These are phyloP conservation scores for Ceratina calcarata DNA, from an alignment of 1,140 invertebrate species.

Conservation along the genomic window DNA sequence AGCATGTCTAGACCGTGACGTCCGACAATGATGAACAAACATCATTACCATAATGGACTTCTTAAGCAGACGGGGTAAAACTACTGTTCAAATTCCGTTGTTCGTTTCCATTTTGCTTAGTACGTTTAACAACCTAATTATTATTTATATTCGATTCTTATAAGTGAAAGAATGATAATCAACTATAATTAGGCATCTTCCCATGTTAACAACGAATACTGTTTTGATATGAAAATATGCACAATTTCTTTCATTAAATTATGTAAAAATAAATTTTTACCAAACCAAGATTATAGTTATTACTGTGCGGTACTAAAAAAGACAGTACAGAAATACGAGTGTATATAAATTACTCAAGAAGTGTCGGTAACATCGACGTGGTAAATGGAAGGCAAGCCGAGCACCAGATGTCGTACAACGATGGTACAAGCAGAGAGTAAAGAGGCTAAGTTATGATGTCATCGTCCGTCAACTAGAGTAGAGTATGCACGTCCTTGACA, in stretches of 20 bases:
- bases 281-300: too few relatives aligned
- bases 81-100: background rate
- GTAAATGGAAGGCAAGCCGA: background rate
- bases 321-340: background rate
- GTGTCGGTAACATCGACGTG: slow-evolving; percentile 50
- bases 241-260: background rate
- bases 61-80: background rate
- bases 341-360: background rate
- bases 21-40: slow-evolving; percentile 4
- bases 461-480: slow-evolving; percentile 47
- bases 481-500: slow-evolving; percentile 55
- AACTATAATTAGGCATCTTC: too few relatives aligned
- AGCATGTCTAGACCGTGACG: background rate
- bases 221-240: background rate
- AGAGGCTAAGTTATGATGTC: slow-evolving; percentile 42
- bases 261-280: background rate
- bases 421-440: slow-evolving; percentile 37
- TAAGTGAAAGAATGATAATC: background rate
- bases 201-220: background rate
- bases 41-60: slow-evolving; percentile 42
- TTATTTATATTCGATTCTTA: background rate
- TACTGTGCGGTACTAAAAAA: background rate
- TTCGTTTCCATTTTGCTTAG: background rate
- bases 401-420: slow-evolving; percentile 49
- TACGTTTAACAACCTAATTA: background rate